phyloP scores from a whole-genome alignment of 2,113 vertebrate genomes.

The Apaloderma vittatum region DNA sequence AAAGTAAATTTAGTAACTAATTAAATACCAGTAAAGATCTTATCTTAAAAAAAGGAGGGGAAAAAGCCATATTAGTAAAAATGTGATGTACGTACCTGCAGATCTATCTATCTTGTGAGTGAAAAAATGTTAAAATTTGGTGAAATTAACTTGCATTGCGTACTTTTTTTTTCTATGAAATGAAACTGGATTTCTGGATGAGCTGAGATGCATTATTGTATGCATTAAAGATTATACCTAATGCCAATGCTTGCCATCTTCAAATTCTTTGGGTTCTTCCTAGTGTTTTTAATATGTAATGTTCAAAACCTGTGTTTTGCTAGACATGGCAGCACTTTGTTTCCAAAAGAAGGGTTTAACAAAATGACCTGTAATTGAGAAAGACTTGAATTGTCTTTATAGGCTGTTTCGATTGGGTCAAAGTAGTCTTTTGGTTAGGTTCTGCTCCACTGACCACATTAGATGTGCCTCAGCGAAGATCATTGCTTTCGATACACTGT shows the following conservation, averaged over 20 bases:
- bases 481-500: not conserved
- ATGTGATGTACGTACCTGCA: conserved; percentile 70
- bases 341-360: conserved; percentile 72
- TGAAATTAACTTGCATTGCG: conserved; percentile 38
- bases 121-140: conserved; percentile 63
- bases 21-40: conserved; percentile 64
- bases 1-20: conserved; percentile 67
- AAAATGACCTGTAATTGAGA: conserved; percentile 51
- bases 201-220: conserved; percentile 40
- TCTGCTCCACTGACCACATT: conserved; percentile 27
- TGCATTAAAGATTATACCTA: conserved; percentile 72
- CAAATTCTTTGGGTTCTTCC: conserved; percentile 59
- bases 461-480: conserved; percentile 33
- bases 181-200: conserved; percentile 43
- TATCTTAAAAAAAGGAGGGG: conserved; percentile 39
- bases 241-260: conserved; percentile 69
- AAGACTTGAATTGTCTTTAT: conserved; percentile 41
- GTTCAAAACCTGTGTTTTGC: conserved; percentile 59
- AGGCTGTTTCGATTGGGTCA: conserved; percentile 19
- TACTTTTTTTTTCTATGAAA: conserved; percentile 51
- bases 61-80: conserved; percentile 85
- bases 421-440: conserved; percentile 28
- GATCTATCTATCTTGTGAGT: conserved; percentile 64
- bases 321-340: conserved; percentile 70
- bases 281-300: conserved; percentile 44